Conservation (phyloP, 2,888 invertebrate species). For the Ophonus ardosiacus region DNA sequence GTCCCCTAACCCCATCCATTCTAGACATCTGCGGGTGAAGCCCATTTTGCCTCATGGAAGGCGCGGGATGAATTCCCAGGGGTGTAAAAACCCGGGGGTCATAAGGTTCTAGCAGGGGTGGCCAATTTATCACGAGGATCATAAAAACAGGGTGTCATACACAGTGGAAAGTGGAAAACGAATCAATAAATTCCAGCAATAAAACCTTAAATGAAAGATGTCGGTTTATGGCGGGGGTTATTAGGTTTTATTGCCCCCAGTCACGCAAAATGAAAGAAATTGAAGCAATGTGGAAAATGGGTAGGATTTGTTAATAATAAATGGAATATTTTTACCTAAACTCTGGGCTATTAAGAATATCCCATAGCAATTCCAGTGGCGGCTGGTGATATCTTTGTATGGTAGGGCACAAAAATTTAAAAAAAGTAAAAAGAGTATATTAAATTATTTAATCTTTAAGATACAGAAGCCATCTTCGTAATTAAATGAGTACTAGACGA, state of each 20-base stretch:
- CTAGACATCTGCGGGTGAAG: conserved; percentile 19
- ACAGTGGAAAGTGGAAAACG: conserved; percentile 15
- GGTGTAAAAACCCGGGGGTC: conserved; percentile 16
- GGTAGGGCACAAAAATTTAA: no score
- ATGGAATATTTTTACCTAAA: no score
- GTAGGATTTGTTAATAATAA: no score
- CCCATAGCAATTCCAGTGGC: no score
- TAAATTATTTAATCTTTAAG: no score
- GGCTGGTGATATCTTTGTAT: no score
- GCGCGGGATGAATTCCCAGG: conserved; percentile 1
- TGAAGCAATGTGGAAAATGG: neutral
- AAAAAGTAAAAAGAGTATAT: no score
- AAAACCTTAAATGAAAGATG: conserved; percentile 25
- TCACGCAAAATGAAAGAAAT: conserved; percentile 1
- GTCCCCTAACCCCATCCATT: neutral
- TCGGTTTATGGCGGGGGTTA: neutral
- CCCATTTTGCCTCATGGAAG: neutral
- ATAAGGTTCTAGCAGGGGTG: neutral
- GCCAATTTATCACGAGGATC: conserved; percentile 54
- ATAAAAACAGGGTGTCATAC: conserved; percentile 52
- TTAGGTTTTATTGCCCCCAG: neutral
- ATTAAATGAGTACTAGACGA: no score
- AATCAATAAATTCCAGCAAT: conserved; percentile 33
- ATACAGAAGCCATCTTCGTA: no score
- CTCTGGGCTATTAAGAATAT: no score